Evolutionary conservation across 2,888 invertebrate genomes (phyloP), one percentile per base, ranked within the genome.

Genomic region (Limenitis camilla): DNA sequence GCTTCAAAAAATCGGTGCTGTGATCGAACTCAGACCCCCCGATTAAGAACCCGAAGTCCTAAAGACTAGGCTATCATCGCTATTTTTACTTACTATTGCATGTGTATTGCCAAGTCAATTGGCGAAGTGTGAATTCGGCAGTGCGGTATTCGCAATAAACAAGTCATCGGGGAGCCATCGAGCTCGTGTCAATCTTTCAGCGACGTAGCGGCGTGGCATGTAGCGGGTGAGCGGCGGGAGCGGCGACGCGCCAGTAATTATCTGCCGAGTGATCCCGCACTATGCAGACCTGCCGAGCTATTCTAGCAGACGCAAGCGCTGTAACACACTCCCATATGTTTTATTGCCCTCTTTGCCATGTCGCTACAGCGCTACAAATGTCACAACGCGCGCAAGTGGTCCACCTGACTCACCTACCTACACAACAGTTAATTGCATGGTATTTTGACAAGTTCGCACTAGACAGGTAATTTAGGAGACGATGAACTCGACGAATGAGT

Each of bases 181-280:
- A 64, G 63, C 61, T 52, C 60, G 66, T 76, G 81, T 81, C 83
- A 78, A 76, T 84, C 81, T 80, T 72, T 83, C 80, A 77, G 65
- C 81, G 64, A 58, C 56, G 58, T 49, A 47, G 56, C 56, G 55
- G 59, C 69, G 72, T 19, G 19, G 19, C 19, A 19, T 19, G 19
- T 19, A 19, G 19, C 19, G 19, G 19, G 19, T 3, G 19, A 19
- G 19, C 19, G 19, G 19, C 19, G 19, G 19, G 19, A 72, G 71
- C 67, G 69, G 63, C 71, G 71, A 65, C 71, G 77, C 57, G 60
- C 56, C 56, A 56, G 74, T 85, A 84, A 85, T 84, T 82, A 74
- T 72, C 74, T 72, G 76, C 53, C 66, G 74, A 76, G 65, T 67
- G 73, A 73, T 65, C 61, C 52, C 60, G 59, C 61, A 61, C 65